Evolutionary conservation across 1,140 invertebrate genomes (phyloP), one percentile per base, ranked within the genome.

Genomic region (Ceratosolen fusciceps): DNA sequence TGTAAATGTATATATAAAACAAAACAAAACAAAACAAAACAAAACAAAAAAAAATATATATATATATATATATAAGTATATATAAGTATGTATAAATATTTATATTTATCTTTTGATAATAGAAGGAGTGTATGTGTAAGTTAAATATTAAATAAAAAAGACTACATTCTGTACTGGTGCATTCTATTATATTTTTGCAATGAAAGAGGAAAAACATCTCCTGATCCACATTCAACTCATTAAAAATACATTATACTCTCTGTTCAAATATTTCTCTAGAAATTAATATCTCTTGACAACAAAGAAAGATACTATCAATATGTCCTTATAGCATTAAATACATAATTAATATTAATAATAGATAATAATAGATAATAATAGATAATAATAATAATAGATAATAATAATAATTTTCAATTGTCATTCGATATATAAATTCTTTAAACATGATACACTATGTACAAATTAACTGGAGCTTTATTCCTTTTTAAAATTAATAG

Each of bases 381-480:
- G n/a, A n/a, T n/a, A n/a, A n/a, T n/a, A n/a, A n/a, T n/a, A n/a
- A n/a, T n/a, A n/a, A n/a, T n/a, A n/a, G n/a, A n/a, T n/a, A n/a
- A n/a, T 77, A 87, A 87, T 79, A 87, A 87, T 87, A 83, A 84
- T 83, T 83, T 82, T 79, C 72, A 68, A 79, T 82, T 82, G 82
- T 80, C 80, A 68, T 76, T 84, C 81, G 73, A 83, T 84, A 83
- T 83, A 85, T 82, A 84, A 83, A 81, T 84, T 85, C 79, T 82
- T 85, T 84, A 85, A 88, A 83, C 85, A 88, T 89, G 83, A 84
- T 89, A 89, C 87, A 88, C 81, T 88, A 89, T 89, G 56, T 89
- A 89, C 88, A 89, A 88, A 87, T 87, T 87, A 88, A 83, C 58
- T 79, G 81, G 83, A 83, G 82, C 49, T 80, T 68, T 82, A 80